Base-by-base conservation (phyloP, 2,888 invertebrate genomes). In the Drosophila sordidula region DNA sequence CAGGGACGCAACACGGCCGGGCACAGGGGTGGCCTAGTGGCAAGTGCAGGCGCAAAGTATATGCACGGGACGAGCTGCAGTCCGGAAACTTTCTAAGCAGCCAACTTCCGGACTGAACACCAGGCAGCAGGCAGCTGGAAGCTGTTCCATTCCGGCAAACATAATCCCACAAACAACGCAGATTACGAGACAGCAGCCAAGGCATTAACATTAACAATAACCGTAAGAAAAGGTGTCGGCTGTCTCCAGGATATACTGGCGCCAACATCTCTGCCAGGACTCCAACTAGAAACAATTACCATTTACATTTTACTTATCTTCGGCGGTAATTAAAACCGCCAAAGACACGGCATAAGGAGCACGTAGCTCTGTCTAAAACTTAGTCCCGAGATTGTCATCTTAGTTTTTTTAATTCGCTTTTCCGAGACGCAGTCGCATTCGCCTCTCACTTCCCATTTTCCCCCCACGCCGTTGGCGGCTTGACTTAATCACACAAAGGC, bases 401-500 rank as follows among this genome's bases (percentile, higher is more conserved):
- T 65, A 74, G 80, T 82, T 87, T 84, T 14, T 78, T 76, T 18
- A 18, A 18, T 18, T 1, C 18, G 25, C 58, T 71, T 54, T 51
- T 29, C 61, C 32, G 34, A 25, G 41, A 26, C 56, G 42, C 36
- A 25, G 41, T 47, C 45, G 38, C 18, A n/a, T 26, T 16, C 25
- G n/a, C 29, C 56, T 8, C 4, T n/a, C 46, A 32, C 14, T 16
- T 49, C 26, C 32, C 36, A 34, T 44, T 36, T 29, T 4, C 14
- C 46, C 18, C 22, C 16, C 46, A 14, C 22, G 22, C 47, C 34
- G 18, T 34, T 66, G 55, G 67, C 29, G 81, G 65, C 66, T 78
- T 73, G 87, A 87, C 79, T 89, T 87, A 89, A 86, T 86, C 89
- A 89, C 80, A 80, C 85, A 86, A 88, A 86, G 79, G 82, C 89